Conservation (phyloP, 2,888 invertebrate species). For the Linnaemya tessellans region DNA sequence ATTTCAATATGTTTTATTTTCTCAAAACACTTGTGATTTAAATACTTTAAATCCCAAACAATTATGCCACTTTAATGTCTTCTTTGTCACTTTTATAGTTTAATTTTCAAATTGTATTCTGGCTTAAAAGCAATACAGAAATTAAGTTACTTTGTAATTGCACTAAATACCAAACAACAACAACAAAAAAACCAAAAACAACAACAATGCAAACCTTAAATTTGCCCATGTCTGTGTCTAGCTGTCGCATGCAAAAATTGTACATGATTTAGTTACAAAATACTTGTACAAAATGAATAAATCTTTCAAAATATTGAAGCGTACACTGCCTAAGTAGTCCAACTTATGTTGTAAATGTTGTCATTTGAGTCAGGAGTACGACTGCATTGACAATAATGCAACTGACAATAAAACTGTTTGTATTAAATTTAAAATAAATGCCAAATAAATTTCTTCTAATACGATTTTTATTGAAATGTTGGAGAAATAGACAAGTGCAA, state of each 20-base stretch:
- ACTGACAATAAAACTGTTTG: conserved; percentile 49
- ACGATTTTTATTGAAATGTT: background rate
- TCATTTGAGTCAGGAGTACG: conserved; percentile 5
- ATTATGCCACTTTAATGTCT: no score
- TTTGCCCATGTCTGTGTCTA: background rate
- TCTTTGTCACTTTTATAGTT: no score
- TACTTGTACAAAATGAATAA: conserved; percentile 29
- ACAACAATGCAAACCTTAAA: background rate
- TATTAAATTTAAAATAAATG: conserved; percentile 39
- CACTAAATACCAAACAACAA: background rate
- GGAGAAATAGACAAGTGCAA: no score
- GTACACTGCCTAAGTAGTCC: background rate
- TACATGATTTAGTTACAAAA: conserved; percentile 31
- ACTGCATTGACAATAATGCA: conserved; percentile 44
- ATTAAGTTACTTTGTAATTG: background rate
- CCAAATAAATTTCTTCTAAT: conserved; percentile 21
- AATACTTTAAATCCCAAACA: no score
- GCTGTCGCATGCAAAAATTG: conserved; percentile 9
- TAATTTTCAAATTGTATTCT: background rate
- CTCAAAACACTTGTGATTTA: no score
- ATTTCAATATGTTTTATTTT: no score
- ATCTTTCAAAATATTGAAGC: conserved; percentile 40
- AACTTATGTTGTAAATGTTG: conserved; percentile 25
- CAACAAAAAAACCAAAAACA: background rate
- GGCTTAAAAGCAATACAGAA: background rate